phyloP scores from a whole-genome alignment of 30 jellyfish, hydroid and myxozoan species.

The Hydra vulgaris region DNA sequence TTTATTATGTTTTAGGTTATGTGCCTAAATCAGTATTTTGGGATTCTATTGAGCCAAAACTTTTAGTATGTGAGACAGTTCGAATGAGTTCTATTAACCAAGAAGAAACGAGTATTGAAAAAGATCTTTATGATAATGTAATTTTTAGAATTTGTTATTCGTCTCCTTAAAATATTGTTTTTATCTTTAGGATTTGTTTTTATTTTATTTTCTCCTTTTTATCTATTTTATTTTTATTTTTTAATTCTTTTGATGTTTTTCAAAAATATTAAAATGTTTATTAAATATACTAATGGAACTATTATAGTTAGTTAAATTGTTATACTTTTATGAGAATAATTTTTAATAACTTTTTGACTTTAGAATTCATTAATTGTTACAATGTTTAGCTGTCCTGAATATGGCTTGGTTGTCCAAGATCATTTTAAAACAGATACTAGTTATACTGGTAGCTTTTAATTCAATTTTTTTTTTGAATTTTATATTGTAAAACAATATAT shows the following conservation, averaged over 20 bases:
- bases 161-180: too few species aligned
- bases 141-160: too few species aligned
- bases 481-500: too few species aligned
- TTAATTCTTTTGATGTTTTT: not conserved
- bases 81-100: not conserved
- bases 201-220: too few species aligned
- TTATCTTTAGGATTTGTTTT: too few species aligned
- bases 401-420: constrained; percentile 83
- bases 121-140: not conserved
- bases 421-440: constrained; percentile 26
- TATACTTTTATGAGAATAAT: too few species aligned
- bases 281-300: not conserved
- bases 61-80: constrained; percentile 68
- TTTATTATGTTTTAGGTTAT: constrained; percentile 64
- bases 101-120: not conserved
- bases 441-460: not conserved
- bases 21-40: constrained; percentile 53
- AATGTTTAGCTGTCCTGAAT: constrained; percentile 73
- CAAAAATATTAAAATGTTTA: too few species aligned
- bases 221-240: not conserved
- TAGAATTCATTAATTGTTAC: constrained; percentile 57
- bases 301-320: too few species aligned
- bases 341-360: not conserved
- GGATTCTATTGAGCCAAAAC: constrained; percentile 84
- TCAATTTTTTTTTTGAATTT: too few species aligned